These are phyloP conservation scores for Drosophila parvula DNA, from an alignment of 1,140 invertebrate species.

Conservation along the genomic window DNA sequence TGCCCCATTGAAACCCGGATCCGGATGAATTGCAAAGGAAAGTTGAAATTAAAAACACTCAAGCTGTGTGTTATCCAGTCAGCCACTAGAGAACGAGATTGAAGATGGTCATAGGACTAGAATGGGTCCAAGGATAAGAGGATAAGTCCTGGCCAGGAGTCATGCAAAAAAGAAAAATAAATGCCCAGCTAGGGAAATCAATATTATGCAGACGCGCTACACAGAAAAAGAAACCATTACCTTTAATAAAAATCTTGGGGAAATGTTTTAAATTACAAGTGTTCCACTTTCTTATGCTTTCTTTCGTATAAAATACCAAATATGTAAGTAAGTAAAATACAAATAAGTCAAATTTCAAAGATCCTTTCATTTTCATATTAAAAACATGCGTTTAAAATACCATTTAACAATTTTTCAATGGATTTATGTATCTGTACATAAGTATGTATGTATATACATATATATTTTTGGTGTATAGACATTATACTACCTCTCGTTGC, in stretches of 20 bases:
- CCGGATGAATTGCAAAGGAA: constrained; percentile 44
- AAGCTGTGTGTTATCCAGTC: constrained; percentile 69
- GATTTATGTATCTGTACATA: not conserved
- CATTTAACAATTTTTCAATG: not conserved
- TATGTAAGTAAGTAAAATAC: too few relatives aligned
- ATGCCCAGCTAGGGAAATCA: constrained; percentile 54
- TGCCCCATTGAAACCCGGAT: constrained; percentile 54
- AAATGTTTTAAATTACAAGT: too few relatives aligned
- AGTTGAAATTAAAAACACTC: constrained; percentile 81
- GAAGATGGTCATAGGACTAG: constrained; percentile 29
- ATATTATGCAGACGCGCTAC: constrained; percentile 61
- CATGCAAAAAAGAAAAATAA: constrained; percentile 23
- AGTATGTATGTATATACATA: too few relatives aligned
- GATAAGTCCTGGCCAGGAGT: constrained; percentile 33
- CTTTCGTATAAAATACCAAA: too few relatives aligned
- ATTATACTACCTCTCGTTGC: constrained; percentile 9
- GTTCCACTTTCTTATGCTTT: too few relatives aligned
- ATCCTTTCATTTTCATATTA: not conserved
- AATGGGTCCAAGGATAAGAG: constrained; percentile 31
- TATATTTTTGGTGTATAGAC: not conserved
- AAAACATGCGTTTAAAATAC: too few relatives aligned
- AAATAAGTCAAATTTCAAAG: not conserved
- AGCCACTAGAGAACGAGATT: constrained; percentile 50
- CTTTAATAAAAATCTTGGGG: not conserved
- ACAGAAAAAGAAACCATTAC: not conserved